Evolutionary conservation across 2,113 vertebrate genomes (phyloP).

Genomic region (Corythoichthys intestinalis): DNA sequence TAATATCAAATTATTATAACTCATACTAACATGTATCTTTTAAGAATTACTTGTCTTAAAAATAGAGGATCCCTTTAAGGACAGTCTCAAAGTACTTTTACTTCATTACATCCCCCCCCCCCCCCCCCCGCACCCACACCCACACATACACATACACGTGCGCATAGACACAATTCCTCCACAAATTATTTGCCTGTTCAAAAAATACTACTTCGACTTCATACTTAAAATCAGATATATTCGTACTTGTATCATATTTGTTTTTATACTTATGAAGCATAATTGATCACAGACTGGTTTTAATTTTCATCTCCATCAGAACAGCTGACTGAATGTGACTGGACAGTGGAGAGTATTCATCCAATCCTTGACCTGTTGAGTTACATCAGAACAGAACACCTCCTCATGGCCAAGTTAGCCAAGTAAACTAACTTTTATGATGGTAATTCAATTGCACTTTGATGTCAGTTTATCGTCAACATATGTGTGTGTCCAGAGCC

Average conservation of each 20-base stretch:
- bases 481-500: slow-evolving; percentile 61
- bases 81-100: too few relatives aligned
- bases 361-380: slow-evolving; percentile 88
- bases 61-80: too few relatives aligned
- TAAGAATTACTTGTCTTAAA: too few relatives aligned
- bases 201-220: too few relatives aligned
- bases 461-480: background rate
- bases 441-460: background rate
- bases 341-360: slow-evolving; percentile 82
- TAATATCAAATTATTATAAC: too few relatives aligned
- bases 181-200: too few relatives aligned
- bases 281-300: background rate
- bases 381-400: slow-evolving; percentile 86
- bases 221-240: too few relatives aligned
- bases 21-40: too few relatives aligned
- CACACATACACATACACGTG: too few relatives aligned
- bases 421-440: slow-evolving; percentile 73
- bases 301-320: slow-evolving; percentile 68
- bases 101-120: too few relatives aligned
- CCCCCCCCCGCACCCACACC: too few relatives aligned
- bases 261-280: background rate
- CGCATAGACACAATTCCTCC: too few relatives aligned
- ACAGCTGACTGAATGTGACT: slow-evolving; percentile 79
- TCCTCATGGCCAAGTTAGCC: slow-evolving; percentile 80
- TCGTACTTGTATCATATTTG: background rate